Evolutionary conservation across 1,140 invertebrate genomes (phyloP), one percentile per base, ranked within the genome.

Genomic region (Bombus breviceps): DNA sequence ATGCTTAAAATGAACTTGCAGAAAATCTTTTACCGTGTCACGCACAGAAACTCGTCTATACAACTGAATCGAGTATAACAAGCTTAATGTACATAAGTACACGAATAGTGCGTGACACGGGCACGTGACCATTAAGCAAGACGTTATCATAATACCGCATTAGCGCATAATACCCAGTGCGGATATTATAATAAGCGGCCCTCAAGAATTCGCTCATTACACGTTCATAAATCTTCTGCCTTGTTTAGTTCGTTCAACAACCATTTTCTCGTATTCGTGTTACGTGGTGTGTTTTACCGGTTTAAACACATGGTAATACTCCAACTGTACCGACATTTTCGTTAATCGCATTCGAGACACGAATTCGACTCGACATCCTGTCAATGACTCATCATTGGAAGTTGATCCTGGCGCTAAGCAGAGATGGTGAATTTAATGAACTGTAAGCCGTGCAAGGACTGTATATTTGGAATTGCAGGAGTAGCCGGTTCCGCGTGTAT

Each of bases 101-200:
- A 37, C 32, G n/a, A 15, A 53, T 22, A 47, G 47, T 53, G 47
- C 34, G 22, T 28, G 28, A 47, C 59, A 68, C 43, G 64, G 1
- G 78, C 66, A 88, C 87, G 83, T 84, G 86, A 84, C 83, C 72
- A 71, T 86, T 76, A 74, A 80, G 69, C 83, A 81, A 84, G 72
- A 74, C 84, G 71, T 91, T 92, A 91, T 90, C 85, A 80, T 85
- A 85, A 92, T 87, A 87, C 78, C 84, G 74, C 64, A 66, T 53
- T 41, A 82, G 62, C 69, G 39, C 73, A 57, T 85, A 86, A 88
- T 64, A 74, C 85, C 73, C 74, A 59, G 47, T 78, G 85, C 83
- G 72, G 89, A 90, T 91, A 87, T 88, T 86, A 85, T 87, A 88
- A 91, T 88, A 91, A 92, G 71, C 43, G 74, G 28, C 79, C 39